Percentiles rank a stretch among this genome's conserved stretches.
Evolutionary conservation across 2,113 vertebrate genomes (phyloP).

Genomic region (Eubucco bourcierii): DNA sequence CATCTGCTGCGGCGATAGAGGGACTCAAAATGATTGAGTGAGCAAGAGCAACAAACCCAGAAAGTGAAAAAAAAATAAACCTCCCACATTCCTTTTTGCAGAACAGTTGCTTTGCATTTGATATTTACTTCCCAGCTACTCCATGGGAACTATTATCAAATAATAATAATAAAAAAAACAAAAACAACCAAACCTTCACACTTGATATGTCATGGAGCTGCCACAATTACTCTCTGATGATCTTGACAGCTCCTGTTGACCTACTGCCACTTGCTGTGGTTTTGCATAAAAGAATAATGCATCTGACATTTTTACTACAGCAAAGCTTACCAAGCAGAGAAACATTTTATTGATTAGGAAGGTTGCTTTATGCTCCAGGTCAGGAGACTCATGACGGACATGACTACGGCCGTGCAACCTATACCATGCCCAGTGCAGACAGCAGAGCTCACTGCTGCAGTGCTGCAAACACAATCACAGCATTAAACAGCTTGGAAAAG

Average conservation of each 20-base stretch:
- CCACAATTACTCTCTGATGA: slow-evolving; percentile 16
- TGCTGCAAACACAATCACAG: neutral
- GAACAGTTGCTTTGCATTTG: slow-evolving; percentile 19
- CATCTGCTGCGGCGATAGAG: neutral
- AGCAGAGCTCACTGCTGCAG: neutral
- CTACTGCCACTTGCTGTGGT: neutral
- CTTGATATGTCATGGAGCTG: neutral
- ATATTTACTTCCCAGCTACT: slow-evolving; percentile 14
- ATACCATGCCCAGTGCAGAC: rapidly evolving
- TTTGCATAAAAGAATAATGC: slow-evolving; percentile 41
- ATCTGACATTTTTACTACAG: slow-evolving; percentile 14
- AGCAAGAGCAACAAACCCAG: neutral
- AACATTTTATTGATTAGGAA: neutral
- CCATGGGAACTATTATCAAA: neutral
- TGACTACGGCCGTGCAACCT: neutral
- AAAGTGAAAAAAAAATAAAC: neutral
- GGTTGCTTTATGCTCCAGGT: neutral
- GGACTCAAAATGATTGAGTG: neutral
- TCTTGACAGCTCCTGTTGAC: slow-evolving; percentile 24
- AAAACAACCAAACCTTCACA: neutral
- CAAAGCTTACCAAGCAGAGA: neutral
- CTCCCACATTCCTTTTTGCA: neutral
- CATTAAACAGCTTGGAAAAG: too few species aligned
- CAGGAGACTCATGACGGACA: rapidly evolving
- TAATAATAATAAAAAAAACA: neutral